Conservation (phyloP, 2,888 invertebrate species). For the Endotricha flammealis region DNA sequence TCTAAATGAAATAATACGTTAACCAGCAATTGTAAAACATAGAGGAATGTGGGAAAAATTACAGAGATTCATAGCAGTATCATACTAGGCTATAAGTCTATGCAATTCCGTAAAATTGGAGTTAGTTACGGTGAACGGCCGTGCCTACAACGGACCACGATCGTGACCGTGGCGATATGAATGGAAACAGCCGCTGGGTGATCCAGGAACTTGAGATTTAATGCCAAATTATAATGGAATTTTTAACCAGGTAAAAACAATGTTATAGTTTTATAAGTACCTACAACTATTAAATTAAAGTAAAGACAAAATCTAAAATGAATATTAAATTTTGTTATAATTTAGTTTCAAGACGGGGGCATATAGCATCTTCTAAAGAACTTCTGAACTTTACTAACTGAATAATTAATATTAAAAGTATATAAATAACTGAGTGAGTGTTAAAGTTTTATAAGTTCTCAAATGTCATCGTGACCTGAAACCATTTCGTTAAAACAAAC, state of each 20-base stretch:
- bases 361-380: too few relatives aligned
- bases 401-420: too few relatives aligned
- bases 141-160: conserved; percentile 28
- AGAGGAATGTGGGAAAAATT: too few relatives aligned
- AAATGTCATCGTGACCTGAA: not conserved
- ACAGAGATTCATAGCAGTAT: too few relatives aligned
- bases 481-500: not conserved
- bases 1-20: too few relatives aligned
- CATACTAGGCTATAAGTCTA: conserved; percentile 15
- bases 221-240: conserved; percentile 22
- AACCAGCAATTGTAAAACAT: too few relatives aligned
- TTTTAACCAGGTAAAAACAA: too few relatives aligned
- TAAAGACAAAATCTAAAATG: not conserved
- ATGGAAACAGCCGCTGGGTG: conserved; percentile 24
- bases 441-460: conserved; percentile 15
- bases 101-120: conserved; percentile 41
- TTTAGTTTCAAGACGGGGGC: too few relatives aligned
- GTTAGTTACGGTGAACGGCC: conserved; percentile 58
- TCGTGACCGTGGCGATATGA: conserved; percentile 48
- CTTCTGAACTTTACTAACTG: too few relatives aligned
- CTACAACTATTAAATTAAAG: conserved; percentile 14
- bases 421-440: not conserved
- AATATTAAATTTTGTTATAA: too few relatives aligned
- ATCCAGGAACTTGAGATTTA: conserved; percentile 23
- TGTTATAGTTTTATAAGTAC: too few relatives aligned